Evolutionary conservation across 2,888 invertebrate genomes (phyloP).

Genomic region (Ennomos fuscantarius): DNA sequence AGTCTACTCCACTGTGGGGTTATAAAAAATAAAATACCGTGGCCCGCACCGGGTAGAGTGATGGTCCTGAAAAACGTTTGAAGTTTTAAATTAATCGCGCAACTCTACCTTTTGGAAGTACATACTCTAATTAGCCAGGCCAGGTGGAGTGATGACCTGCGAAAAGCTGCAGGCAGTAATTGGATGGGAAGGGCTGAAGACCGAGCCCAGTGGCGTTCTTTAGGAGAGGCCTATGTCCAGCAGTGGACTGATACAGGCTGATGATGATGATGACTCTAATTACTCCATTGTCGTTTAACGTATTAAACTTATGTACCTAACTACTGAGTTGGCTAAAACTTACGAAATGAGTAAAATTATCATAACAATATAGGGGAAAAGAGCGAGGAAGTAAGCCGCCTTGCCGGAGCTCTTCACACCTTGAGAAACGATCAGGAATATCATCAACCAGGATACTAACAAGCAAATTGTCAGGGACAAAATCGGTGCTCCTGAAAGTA

Average conservation of each 20-base stretch:
- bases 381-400: slow-evolving; percentile 94
- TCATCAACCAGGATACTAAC: slow-evolving; percentile 87
- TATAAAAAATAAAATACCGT: slow-evolving; percentile 90
- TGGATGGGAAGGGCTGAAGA: too few relatives aligned
- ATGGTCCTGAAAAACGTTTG: slow-evolving; percentile 74
- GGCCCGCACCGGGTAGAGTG: slow-evolving; percentile 88
- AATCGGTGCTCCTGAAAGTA: slow-evolving; percentile 82
- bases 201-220: too few relatives aligned
- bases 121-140: too few relatives aligned
- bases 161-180: too few relatives aligned
- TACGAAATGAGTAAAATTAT: slow-evolving; percentile 88
- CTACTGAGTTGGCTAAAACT: not conserved
- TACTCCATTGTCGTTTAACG: too few relatives aligned
- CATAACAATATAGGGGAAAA: slow-evolving; percentile 93
- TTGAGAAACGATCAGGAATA: slow-evolving; percentile 88
- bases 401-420: slow-evolving; percentile 93
- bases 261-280: too few relatives aligned
- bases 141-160: too few relatives aligned
- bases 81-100: too few relatives aligned
- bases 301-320: too few relatives aligned
- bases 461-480: slow-evolving; percentile 89
- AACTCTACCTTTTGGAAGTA: too few relatives aligned
- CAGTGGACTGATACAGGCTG: too few relatives aligned
- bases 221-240: too few relatives aligned
- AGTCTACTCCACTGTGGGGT: slow-evolving; percentile 92